Base-by-base conservation (phyloP, 2,797 vertebrate genomes). In the Alectoris magna region DNA sequence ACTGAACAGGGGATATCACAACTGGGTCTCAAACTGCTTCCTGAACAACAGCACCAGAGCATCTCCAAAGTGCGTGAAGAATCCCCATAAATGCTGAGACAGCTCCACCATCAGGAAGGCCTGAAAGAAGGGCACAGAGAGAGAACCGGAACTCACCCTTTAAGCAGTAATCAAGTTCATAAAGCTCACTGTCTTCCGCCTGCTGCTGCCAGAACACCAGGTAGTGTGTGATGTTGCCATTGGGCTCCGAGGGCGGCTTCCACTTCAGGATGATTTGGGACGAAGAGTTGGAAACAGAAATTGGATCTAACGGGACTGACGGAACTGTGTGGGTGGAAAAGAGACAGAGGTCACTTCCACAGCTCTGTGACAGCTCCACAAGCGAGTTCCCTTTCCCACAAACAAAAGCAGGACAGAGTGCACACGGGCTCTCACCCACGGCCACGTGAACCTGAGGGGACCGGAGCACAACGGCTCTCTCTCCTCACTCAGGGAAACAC, bases 161-260 rank as follows among this genome's bases (percentile, higher is more conserved):
- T 26, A 99, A 97, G 96, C 99, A 99, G 96, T 99, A 99, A 96
- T 99, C 99, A 1, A 99, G 97, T 63, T 98, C 99, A 22, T 98
- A 98, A 27, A 99, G 98, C 94, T 99, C 99, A 1, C 97, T 98
- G 85, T 99, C 99, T 86, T 99, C 99, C 0, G 93, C 88, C 97
- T 99, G 99, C 96, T 98, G 98, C 78, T 98, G 98, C 97, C 98
- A 99, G 96, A 97, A 98, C 53, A 99, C 98, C 91, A 98, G 96
- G 97, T 99, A 99, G 97, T 99, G 99, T 0, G 99, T 99, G 98
- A 99, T 99, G 97, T 99, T 99, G 27, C 99, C 99, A 0, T 99
- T 99, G 91, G 99, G 99, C 90, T 98, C 98, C 0, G 98, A 98
- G 62, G 99, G 99, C 0, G 99, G 98, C 72, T 99, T 99, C 99